phyloP scores from a whole-genome alignment of 2,797 vertebrate genomes.

The Lacerta viridis region DNA sequence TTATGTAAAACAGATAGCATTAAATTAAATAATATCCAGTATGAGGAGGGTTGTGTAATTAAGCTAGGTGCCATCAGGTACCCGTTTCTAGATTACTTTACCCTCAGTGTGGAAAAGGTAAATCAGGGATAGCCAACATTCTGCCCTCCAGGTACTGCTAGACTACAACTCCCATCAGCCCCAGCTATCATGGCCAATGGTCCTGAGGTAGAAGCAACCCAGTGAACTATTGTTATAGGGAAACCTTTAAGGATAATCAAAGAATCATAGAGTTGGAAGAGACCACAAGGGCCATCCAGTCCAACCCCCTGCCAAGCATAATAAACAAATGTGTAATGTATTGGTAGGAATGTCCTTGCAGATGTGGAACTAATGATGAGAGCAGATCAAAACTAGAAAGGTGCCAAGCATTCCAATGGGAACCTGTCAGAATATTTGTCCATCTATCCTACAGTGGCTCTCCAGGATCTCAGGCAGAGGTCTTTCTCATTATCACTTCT shows the following conservation, averaged over 20 bases:
- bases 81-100: not conserved
- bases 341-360: not conserved
- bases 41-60: not conserved
- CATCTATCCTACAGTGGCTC: not conserved
- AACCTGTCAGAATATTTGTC: not conserved
- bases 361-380: not conserved
- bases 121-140: too few species aligned
- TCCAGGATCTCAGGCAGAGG: not conserved
- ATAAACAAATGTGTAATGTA: not conserved
- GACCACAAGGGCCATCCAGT: too few species aligned
- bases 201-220: not conserved
- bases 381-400: not conserved
- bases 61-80: not conserved
- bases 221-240: not conserved
- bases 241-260: not conserved
- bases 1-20: not conserved
- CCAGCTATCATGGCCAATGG: too few species aligned
- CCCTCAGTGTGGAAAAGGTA: not conserved
- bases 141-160: too few species aligned
- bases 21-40: not conserved
- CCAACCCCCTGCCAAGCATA: too few species aligned
- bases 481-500: not conserved
- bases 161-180: too few species aligned
- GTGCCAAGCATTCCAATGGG: not conserved
- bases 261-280: too few species aligned